These are phyloP conservation scores for Alca torda DNA, from an alignment of 2,797 vertebrate species.

Conservation along the genomic window DNA sequence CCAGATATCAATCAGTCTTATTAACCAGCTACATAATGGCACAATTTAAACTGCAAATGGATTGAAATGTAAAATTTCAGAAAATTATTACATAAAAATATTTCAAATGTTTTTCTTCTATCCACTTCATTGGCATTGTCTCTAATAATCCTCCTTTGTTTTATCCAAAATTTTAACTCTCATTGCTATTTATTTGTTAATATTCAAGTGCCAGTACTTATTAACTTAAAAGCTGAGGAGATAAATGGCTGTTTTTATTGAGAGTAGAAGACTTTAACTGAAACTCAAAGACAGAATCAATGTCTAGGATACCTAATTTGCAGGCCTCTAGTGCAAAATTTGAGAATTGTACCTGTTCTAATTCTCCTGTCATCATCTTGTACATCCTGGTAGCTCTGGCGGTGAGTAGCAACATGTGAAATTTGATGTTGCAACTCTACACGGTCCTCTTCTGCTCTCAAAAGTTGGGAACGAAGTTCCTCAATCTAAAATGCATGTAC, in stretches of 20 bases:
- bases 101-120: neutral
- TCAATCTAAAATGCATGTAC: conserved; percentile 81
- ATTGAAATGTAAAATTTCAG: neutral
- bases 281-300: neutral
- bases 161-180: neutral
- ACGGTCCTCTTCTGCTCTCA: conserved; percentile 82
- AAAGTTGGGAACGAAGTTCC: conserved; percentile 83
- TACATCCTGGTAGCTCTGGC: conserved; percentile 67
- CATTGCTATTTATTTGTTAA: neutral
- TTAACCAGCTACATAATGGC: neutral
- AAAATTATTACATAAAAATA: neutral
- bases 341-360: conserved; percentile 68
- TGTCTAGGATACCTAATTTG: neutral
- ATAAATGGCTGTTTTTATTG: neutral
- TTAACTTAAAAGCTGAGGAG: neutral
- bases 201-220: neutral
- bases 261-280: neutral
- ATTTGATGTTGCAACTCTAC: conserved; percentile 80
- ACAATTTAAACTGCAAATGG: neutral
- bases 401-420: conserved; percentile 68
- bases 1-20: neutral
- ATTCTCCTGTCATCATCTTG: conserved; percentile 72
- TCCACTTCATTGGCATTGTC: neutral
- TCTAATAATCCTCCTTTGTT: neutral
- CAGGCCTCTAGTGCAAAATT: neutral